Evolutionary conservation across 1,140 invertebrate genomes (phyloP).

Genomic region (Thaumetopoea pityocampa): DNA sequence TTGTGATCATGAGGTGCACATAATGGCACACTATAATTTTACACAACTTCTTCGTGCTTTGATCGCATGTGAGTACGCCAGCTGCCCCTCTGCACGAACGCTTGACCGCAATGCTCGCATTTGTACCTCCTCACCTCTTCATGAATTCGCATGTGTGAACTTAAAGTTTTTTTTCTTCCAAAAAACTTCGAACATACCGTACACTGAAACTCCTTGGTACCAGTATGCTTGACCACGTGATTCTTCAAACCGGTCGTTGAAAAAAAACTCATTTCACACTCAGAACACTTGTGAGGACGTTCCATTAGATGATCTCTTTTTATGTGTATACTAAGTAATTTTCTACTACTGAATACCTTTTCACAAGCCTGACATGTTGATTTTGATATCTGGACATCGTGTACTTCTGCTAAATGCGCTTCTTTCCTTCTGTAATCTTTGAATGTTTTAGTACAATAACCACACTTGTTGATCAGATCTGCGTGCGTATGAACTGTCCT

Average conservation of each 20-base stretch:
- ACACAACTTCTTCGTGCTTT: slow-evolving; percentile 25
- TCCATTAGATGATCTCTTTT: slow-evolving; percentile 29
- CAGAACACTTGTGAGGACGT: slow-evolving; percentile 30
- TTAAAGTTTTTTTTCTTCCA: slow-evolving; percentile 70
- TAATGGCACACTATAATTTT: neutral
- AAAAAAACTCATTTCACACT: slow-evolving; percentile 42
- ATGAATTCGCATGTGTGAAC: slow-evolving; percentile 74
- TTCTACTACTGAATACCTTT: slow-evolving; percentile 17
- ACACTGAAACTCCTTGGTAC: slow-evolving; percentile 75
- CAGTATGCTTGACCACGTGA: slow-evolving; percentile 73
- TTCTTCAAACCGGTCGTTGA: slow-evolving; percentile 35
- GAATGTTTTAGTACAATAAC: slow-evolving; percentile 24
- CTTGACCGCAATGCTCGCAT: slow-evolving; percentile 41
- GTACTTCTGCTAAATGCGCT: slow-evolving; percentile 15
- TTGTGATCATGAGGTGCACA: too few relatives aligned
- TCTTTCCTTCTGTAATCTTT: slow-evolving; percentile 16
- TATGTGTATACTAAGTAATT: slow-evolving; percentile 15
- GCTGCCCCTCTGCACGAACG: slow-evolving; percentile 33
- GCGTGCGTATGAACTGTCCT: slow-evolving; percentile 18
- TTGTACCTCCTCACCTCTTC: slow-evolving; percentile 37
- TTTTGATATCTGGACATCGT: slow-evolving; percentile 8
- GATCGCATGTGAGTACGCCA: slow-evolving; percentile 29
- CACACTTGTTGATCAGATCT: slow-evolving; percentile 17
- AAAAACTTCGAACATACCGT: slow-evolving; percentile 77
- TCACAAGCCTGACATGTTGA: slow-evolving; percentile 23